Percentiles rank a stretch among this genome's conserved stretches.
Evolutionary conservation across 2,888 invertebrate species (phyloP).

Genomic region (Elgonia sp.): DNA sequence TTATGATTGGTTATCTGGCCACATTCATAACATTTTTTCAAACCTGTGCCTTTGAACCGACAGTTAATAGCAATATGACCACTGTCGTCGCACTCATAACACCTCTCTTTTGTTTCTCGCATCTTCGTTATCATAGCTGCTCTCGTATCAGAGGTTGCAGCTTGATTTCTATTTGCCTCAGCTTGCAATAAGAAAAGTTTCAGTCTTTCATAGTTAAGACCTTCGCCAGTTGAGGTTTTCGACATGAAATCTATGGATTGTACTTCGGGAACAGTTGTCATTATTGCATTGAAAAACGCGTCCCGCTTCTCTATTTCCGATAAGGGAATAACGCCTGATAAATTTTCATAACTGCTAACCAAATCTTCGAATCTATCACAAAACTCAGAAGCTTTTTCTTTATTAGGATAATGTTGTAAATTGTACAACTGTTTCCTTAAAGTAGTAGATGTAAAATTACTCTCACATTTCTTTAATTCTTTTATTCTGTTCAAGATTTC

Average conservation of each 20-base stretch:
- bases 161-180: constrained; percentile 60
- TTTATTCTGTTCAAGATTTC: constrained; percentile 71
- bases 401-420: constrained; percentile 66
- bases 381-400: constrained; percentile 70
- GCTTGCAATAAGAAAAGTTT: constrained; percentile 67
- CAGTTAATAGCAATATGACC: constrained; percentile 16
- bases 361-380: constrained; percentile 72
- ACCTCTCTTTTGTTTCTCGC: constrained; percentile 10
- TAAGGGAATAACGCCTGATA: constrained; percentile 26
- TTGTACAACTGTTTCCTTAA: constrained; percentile 69
- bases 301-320: constrained; percentile 74
- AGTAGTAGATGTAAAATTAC: constrained; percentile 65
- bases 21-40: constrained; percentile 34
- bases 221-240: constrained; percentile 63
- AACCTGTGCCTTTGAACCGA: background rate
- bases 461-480: constrained; percentile 73
- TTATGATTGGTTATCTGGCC: background rate
- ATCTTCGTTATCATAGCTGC: background rate
- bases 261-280: constrained; percentile 17
- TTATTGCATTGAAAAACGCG: constrained; percentile 51
- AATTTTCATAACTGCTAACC: constrained; percentile 49
- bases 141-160: background rate
- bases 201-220: constrained; percentile 68
- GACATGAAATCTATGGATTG: constrained; percentile 38
- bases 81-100: constrained; percentile 30